Evolutionary conservation across 2,888 invertebrate genomes (phyloP).

Genomic region (Cantharis flavilabris): DNA sequence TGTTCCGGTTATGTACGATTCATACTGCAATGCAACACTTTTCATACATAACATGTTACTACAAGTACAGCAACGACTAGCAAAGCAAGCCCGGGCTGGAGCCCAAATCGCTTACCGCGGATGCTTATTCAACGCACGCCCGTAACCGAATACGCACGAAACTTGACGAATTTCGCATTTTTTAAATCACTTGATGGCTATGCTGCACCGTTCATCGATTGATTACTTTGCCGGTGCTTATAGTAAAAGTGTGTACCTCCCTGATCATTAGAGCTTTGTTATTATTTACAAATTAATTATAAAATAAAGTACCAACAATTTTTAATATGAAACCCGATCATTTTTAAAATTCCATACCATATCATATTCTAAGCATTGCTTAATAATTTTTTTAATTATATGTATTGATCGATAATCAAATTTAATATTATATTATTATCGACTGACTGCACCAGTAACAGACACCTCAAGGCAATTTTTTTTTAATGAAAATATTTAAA

Average conservation of each 20-base stretch:
- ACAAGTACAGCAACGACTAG: slow-evolving; percentile 28
- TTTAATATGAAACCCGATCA: background rate
- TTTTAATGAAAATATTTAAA: too few species aligned
- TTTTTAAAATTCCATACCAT: background rate
- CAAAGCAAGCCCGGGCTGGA: slow-evolving; percentile 39
- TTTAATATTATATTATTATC: too few species aligned
- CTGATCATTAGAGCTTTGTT: background rate
- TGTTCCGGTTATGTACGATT: slow-evolving; percentile 11
- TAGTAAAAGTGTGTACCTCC: background rate
- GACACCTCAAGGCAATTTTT: too few species aligned
- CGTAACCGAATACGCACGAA: slow-evolving; percentile 37
- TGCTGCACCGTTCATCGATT: slow-evolving; percentile 31
- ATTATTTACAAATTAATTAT: background rate
- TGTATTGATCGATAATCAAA: too few species aligned
- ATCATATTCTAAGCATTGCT: background rate
- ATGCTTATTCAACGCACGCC: slow-evolving; percentile 39
- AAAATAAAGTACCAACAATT: background rate
- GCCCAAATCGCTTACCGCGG: slow-evolving; percentile 37
- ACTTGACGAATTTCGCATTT: slow-evolving; percentile 33
- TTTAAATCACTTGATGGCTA: slow-evolving; percentile 27
- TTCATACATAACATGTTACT: background rate
- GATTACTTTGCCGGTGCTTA: background rate
- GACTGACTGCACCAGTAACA: too few species aligned
- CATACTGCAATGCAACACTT: slow-evolving; percentile 9
- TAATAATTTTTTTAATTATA: background rate